These are phyloP conservation scores for Coracopsis vasa DNA, from an alignment of 2,113 vertebrate genomes.

Conservation along the genomic window DNA sequence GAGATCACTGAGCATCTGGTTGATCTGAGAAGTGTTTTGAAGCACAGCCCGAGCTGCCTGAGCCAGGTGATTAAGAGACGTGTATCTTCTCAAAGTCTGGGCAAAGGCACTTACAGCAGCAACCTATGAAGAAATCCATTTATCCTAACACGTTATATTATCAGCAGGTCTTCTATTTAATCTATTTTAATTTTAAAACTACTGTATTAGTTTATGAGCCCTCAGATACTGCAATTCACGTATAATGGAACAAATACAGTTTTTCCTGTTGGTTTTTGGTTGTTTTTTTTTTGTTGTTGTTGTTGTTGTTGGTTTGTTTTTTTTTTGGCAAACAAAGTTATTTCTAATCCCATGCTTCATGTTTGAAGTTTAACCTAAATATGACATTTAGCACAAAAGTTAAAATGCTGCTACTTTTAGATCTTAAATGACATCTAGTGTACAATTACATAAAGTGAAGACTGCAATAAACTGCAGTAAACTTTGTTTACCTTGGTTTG, in stretches of 20 bases:
- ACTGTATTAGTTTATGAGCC: constrained; percentile 22
- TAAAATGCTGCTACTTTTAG: not conserved
- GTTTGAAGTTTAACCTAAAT: not conserved
- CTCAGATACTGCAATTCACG: not conserved
- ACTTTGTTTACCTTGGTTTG: constrained; percentile 87
- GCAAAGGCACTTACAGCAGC: constrained; percentile 97
- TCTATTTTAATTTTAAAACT: constrained; percentile 13
- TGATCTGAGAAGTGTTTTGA: constrained; percentile 98
- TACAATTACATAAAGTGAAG: not conserved
- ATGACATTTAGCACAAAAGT: not conserved
- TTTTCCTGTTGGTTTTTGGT: not conserved
- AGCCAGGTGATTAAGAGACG: constrained; percentile 95
- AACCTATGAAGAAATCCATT: constrained; percentile 75
- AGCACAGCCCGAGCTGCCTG: constrained; percentile 95
- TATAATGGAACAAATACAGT: not conserved
- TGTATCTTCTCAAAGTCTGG: constrained; percentile 95
- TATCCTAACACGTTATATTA: not conserved
- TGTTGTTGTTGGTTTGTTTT: no score
- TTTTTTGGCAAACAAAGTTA: constrained; percentile 33
- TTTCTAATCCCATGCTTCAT: not conserved
- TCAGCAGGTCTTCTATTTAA: not conserved
- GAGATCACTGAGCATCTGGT: constrained; percentile 99
- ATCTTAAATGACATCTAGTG: not conserved
- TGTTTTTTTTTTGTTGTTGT: not conserved
- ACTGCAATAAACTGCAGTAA: not conserved